Evolutionary conservation across 2,888 invertebrate genomes (phyloP), one percentile per base, ranked within the genome.

Genomic region (Elmis aenea): DNA sequence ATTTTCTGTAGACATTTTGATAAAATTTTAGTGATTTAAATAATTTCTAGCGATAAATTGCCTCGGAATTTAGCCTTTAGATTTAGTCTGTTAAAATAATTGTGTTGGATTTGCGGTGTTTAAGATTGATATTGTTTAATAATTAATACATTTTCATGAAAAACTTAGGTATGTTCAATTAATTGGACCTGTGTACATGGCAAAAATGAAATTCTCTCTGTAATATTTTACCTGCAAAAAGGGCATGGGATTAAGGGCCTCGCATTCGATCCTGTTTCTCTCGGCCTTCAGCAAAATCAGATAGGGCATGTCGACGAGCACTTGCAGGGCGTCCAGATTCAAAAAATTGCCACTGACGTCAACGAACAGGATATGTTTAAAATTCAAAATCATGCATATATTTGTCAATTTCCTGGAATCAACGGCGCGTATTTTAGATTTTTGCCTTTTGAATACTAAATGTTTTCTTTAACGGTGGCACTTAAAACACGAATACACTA

Each of bases 241-340:
- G 32, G 70, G 70, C 67, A 74, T 72, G 33, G 62, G 64, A 5
- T 67, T 68, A 25, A 80, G 59, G 10, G 63, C 70, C 0, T 69
- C 72, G 0, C 74, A 74, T 5, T 59, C 55, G 0, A 78, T 50
- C 3, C 58, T 45, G 53, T 81, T 81, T 9, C 70, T 61, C 45
- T 79, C 76, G 0, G 77, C 78, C 24, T 74, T 75, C 9, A 81
- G 63, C 12, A 75, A 64, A 1, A 79, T 55, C 33, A 81, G 58
- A 51, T 66, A 75, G 0, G 75, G 77, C 50, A 80, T 63, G 14
- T 69, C 60, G 0, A 70, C 57, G 3, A 79, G 54, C 1, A 64
- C 67, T 55, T 75, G 70, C 11, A 80, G 51, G 1, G 64, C 68
- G 0, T 72, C 66, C 9, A 70, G 46, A 2, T 64, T 70, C 16